Evolutionary conservation across 2,888 invertebrate genomes (phyloP).

Genomic region (Sinhomidia bicolor): DNA sequence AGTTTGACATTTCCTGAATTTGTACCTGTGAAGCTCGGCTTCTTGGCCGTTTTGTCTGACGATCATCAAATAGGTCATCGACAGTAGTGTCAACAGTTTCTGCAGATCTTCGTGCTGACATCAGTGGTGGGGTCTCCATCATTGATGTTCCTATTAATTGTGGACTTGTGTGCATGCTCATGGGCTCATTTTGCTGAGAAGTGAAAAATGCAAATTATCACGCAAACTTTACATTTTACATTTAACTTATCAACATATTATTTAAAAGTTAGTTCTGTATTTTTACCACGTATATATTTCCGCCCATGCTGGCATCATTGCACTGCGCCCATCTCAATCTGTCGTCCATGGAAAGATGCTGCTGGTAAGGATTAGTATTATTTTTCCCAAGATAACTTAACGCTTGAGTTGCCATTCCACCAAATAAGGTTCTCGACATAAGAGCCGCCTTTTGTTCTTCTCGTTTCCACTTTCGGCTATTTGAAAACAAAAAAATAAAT

Average conservation of each 20-base stretch:
- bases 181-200: constrained; percentile 78
- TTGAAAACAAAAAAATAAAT: constrained; percentile 76
- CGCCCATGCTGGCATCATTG: constrained; percentile 84
- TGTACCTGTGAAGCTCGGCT: constrained; percentile 80
- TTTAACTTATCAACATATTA: background rate
- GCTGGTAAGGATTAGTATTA: constrained; percentile 81
- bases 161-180: constrained; percentile 77
- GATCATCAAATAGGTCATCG: constrained; percentile 79
- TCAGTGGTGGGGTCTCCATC: constrained; percentile 77
- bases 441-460: constrained; percentile 89
- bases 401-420: constrained; percentile 88
- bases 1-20: too few relatives aligned
- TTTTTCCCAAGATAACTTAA: constrained; percentile 84
- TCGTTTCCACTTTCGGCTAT: constrained; percentile 93
- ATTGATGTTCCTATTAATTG: constrained; percentile 67
- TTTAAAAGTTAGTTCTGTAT: background rate
- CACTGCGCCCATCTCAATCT: constrained; percentile 94
- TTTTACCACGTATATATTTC: constrained; percentile 81
- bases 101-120: constrained; percentile 76
- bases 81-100: constrained; percentile 78
- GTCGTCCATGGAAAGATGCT: constrained; percentile 89
- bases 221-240: background rate
- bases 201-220: background rate
- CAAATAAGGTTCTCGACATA: constrained; percentile 88
- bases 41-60: constrained; percentile 78